Evolutionary conservation across 2,797 vertebrate genomes (phyloP), one percentile per base, ranked within the genome.

Genomic region (Ciconia nigra): DNA sequence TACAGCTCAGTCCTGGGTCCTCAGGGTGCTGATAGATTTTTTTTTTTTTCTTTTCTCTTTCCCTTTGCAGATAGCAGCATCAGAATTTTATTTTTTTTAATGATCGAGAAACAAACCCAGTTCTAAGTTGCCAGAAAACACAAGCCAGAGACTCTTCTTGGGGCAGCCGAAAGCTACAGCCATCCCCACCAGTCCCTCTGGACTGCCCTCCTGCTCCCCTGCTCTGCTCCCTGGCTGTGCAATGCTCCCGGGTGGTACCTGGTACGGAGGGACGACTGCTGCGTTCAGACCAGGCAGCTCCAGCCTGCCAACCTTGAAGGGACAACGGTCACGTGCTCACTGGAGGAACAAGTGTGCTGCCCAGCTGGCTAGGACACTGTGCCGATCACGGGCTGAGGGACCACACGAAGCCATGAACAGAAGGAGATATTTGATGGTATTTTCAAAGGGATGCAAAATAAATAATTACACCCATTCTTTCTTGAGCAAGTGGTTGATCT

Each of bases 61-160:
- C 73, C 49, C 55, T 97, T 96, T 73, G 58, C 98, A 98, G 98
- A 92, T 98, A 97, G 97, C 87, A 55, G 28, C 72, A 15, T 5
- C 7, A 22, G 29, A 12, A 22, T 49, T 51, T 35, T 57, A 73
- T 24, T 63, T 63, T 80, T 61, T 84, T 51, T 22, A 91, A 95
- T 17, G 81, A 74, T 66, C 6, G 9, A 87, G 77, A 87, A 97
- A 96, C 61, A 98, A 98, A 97, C 44, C 39, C 94, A 98, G 94
- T 98, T 97, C 96, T 97, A 97, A 97, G 94, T 98, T 98, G 98
- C 98, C 98, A 98, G 97, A 98, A 97, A 96, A 96, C 85, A 94
- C 66, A 96, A 97, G 83, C 95, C 97, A 97, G 91, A 90, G 81
- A 91, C 83, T 84, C 63, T 83, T 82, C 80, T 67, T 93, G 93